phyloP scores from a whole-genome alignment of 2,797 vertebrate species.

The Loris lydekkerianus region DNA sequence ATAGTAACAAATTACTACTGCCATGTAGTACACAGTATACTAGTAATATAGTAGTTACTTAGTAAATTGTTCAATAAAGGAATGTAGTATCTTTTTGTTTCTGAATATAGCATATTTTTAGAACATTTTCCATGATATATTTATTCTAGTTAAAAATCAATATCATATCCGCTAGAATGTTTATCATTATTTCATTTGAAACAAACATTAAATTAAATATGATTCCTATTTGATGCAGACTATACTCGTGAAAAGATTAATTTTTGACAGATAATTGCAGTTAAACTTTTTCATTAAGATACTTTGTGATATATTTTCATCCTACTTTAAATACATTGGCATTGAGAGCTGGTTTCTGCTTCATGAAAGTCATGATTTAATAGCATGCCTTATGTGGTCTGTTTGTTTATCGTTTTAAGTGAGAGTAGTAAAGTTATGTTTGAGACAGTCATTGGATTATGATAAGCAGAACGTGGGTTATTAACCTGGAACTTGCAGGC shows the following conservation, averaged over 20 bases:
- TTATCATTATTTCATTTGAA: conserved; percentile 54
- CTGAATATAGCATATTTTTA: not conserved
- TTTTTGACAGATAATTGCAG: conserved; percentile 34
- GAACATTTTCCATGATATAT: not conserved
- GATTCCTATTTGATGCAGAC: not conserved
- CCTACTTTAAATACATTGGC: not conserved
- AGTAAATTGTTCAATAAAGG: not conserved
- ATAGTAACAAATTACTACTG: not conserved
- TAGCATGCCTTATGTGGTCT: not conserved
- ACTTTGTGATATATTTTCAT: not conserved
- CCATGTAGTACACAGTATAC: not conserved
- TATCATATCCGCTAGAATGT: not conserved
- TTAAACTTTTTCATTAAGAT: not conserved
- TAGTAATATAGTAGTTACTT: not conserved
- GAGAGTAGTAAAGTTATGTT: not conserved
- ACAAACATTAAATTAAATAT: conserved; percentile 13
- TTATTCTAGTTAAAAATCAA: conserved; percentile 9
- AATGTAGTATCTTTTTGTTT: not conserved
- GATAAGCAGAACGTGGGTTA: not conserved
- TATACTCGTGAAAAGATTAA: conserved; percentile 11
- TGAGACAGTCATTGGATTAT: not conserved
- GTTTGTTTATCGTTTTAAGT: not conserved
- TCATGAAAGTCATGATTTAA: conserved; percentile 41
- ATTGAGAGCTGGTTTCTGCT: not conserved
- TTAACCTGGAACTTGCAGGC: not conserved